phyloP scores from a whole-genome alignment of 2,797 vertebrate genomes.

The Tangara arthus region DNA sequence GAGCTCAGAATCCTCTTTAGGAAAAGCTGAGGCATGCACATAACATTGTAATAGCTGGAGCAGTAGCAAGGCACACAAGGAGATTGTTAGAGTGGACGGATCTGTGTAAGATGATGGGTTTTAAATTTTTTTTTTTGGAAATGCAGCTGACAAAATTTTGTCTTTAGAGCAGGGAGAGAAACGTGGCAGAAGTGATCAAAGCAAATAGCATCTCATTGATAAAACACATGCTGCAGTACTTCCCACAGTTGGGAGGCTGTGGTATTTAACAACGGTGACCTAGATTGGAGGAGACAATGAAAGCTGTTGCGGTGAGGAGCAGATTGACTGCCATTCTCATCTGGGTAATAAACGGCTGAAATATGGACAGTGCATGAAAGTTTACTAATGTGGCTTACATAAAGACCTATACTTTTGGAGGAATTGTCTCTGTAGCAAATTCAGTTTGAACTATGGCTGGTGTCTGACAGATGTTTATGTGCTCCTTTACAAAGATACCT shows the following conservation, averaged over 20 bases:
- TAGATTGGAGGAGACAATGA: slow-evolving; percentile 79
- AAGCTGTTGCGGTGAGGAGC: slow-evolving; percentile 78
- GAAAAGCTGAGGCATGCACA: slow-evolving; percentile 59
- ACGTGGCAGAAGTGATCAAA: slow-evolving; percentile 10
- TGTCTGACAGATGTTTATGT: slow-evolving; percentile 18
- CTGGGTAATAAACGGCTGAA: slow-evolving; percentile 75
- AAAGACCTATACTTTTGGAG: slow-evolving; percentile 26
- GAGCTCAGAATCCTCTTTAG: slow-evolving; percentile 68
- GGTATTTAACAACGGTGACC: slow-evolving; percentile 80
- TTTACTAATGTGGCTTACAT: slow-evolving; percentile 71
- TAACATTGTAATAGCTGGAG: slow-evolving; percentile 25
- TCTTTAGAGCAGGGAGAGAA: background rate
- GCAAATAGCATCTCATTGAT: slow-evolving; percentile 17
- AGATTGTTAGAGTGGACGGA: background rate
- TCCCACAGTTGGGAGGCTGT: background rate
- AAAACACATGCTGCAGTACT: background rate
- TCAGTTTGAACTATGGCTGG: slow-evolving; percentile 7
- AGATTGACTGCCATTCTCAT: slow-evolving; percentile 79
- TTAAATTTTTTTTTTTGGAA: background rate
- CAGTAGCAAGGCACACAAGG: background rate
- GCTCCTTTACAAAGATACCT: background rate
- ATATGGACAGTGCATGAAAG: slow-evolving; percentile 68
- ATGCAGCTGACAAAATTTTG: background rate
- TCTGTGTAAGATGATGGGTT: background rate
- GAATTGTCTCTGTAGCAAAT: slow-evolving; percentile 47